These are phyloP conservation scores for Craniophora ligustri DNA, from an alignment of 2,888 invertebrate species.

Conservation along the genomic window DNA sequence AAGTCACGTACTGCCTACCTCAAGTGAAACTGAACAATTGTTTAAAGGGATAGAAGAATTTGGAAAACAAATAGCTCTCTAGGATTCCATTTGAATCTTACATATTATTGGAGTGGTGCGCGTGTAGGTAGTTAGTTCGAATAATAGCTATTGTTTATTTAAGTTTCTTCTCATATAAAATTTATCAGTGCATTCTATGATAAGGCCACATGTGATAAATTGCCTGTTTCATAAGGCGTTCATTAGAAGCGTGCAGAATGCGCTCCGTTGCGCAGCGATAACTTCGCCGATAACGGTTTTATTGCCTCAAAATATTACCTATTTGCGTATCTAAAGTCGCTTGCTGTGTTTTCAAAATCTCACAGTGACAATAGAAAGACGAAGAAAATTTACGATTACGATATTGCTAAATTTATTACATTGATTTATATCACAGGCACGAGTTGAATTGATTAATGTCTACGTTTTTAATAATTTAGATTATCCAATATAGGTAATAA, in stretches of 20 bases:
- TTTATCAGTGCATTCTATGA: constrained; percentile 83
- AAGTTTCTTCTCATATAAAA: constrained; percentile 80
- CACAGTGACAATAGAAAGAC: constrained; percentile 60
- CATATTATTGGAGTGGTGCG: constrained; percentile 25
- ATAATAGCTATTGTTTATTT: constrained; percentile 78
- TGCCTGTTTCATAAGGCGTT: constrained; percentile 88
- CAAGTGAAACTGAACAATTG: constrained; percentile 78
- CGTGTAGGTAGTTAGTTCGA: constrained; percentile 45
- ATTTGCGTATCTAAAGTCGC: constrained; percentile 76
- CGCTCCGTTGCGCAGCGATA: constrained; percentile 86
- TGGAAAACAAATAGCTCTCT: constrained; percentile 64
- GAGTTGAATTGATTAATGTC: constrained; percentile 46
- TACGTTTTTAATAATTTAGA: constrained; percentile 36
- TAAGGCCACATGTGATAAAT: constrained; percentile 87
- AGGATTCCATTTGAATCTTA: constrained; percentile 32
- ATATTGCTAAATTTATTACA: constrained; percentile 45
- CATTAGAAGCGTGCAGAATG: constrained; percentile 87
- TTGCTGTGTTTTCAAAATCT: constrained; percentile 63
- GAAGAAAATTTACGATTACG: constrained; percentile 43
- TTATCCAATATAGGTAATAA: constrained; percentile 45
- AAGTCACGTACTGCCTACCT: constrained; percentile 73
- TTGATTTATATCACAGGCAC: constrained; percentile 40
- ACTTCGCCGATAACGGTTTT: constrained; percentile 83
- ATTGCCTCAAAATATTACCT: constrained; percentile 86
- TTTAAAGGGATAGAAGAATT: constrained; percentile 66